A percentile compares a stretch with the other conserved stretches of the same genome.
Evolutionary conservation across 2,113 vertebrate species (phyloP).

Genomic region (Dunckerocampus dactyliophorus): DNA sequence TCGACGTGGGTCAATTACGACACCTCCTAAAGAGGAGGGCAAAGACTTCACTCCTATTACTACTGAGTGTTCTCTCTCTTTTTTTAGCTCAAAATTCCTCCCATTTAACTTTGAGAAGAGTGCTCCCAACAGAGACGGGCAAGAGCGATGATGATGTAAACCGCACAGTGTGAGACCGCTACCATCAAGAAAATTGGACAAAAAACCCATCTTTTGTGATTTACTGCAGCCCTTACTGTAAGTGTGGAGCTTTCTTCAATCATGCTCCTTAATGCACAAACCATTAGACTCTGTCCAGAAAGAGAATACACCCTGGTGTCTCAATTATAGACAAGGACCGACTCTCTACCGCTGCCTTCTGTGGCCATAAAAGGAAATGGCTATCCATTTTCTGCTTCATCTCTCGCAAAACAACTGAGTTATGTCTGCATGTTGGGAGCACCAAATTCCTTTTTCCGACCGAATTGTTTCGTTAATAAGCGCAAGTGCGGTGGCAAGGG

Average conservation of each 20-base stretch:
- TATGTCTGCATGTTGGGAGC: slow-evolving; percentile 44
- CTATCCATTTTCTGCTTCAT: slow-evolving; percentile 67
- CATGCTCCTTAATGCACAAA: slow-evolving; percentile 69
- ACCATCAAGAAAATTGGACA: slow-evolving; percentile 58
- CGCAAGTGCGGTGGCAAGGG: slow-evolving; percentile 23
- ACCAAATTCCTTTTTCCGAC: slow-evolving; percentile 52
- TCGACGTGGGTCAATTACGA: background rate
- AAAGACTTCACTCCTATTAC: slow-evolving; percentile 35
- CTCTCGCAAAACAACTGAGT: slow-evolving; percentile 35
- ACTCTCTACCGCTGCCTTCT: slow-evolving; percentile 49
- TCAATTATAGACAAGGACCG: slow-evolving; percentile 67
- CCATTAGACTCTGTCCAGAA: slow-evolving; percentile 68
- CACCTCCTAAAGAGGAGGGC: slow-evolving; percentile 15
- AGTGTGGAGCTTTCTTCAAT: slow-evolving; percentile 68
- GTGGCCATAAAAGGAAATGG: slow-evolving; percentile 64
- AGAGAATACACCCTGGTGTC: slow-evolving; percentile 68
- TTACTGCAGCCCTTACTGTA: slow-evolving; percentile 58
- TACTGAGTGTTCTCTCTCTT: slow-evolving; percentile 35
- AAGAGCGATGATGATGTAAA: slow-evolving; percentile 5
- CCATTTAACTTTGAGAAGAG: slow-evolving; percentile 61
- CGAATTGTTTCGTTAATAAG: slow-evolving; percentile 53
- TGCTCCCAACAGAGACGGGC: slow-evolving; percentile 30
- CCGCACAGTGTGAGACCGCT: slow-evolving; percentile 32
- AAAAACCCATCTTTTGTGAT: slow-evolving; percentile 64
- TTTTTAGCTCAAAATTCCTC: slow-evolving; percentile 55